Evolutionary conservation across 2,113 vertebrate genomes (phyloP).

Genomic region (Campylomormyrus tamandua): DNA sequence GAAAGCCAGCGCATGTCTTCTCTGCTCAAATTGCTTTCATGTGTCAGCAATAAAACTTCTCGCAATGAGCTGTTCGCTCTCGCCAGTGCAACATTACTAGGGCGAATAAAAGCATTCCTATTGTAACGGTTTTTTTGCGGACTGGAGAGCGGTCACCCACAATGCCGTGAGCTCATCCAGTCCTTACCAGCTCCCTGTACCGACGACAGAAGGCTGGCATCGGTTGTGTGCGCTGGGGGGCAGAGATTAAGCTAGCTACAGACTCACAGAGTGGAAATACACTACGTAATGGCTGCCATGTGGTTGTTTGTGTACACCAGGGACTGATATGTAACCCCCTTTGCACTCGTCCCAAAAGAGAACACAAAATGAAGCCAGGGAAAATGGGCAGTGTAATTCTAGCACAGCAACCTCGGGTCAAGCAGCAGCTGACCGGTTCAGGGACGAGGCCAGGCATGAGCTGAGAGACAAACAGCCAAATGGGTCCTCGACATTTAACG

Average conservation of each 20-base stretch:
- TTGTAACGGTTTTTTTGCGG: not conserved
- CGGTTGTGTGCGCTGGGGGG: not conserved
- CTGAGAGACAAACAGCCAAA: slow-evolving; percentile 37
- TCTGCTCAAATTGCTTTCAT: slow-evolving; percentile 15
- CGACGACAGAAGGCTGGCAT: not conserved
- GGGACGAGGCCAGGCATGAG: slow-evolving; percentile 24
- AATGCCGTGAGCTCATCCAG: not conserved
- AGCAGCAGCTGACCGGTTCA: slow-evolving; percentile 45
- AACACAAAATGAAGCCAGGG: slow-evolving; percentile 17
- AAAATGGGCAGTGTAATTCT: not conserved
- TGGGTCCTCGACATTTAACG: not conserved
- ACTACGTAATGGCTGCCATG: slow-evolving; percentile 32
- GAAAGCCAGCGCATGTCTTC: slow-evolving; percentile 1
- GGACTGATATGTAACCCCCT: slow-evolving; percentile 39
- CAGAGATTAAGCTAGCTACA: not conserved
- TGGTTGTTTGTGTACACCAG: slow-evolving; percentile 31
- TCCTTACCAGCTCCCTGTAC: not conserved
- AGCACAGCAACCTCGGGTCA: slow-evolving; percentile 19
- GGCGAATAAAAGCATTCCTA: slow-evolving; percentile 10
- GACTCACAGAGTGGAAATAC: not conserved
- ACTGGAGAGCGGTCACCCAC: not conserved
- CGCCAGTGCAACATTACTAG: not conserved
- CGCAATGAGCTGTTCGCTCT: not conserved
- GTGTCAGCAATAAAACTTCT: slow-evolving; percentile 9
- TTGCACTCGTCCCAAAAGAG: slow-evolving; percentile 32